These are phyloP conservation scores for Eumaeus atala DNA, from an alignment of 1,140 invertebrate species.

Conservation along the genomic window DNA sequence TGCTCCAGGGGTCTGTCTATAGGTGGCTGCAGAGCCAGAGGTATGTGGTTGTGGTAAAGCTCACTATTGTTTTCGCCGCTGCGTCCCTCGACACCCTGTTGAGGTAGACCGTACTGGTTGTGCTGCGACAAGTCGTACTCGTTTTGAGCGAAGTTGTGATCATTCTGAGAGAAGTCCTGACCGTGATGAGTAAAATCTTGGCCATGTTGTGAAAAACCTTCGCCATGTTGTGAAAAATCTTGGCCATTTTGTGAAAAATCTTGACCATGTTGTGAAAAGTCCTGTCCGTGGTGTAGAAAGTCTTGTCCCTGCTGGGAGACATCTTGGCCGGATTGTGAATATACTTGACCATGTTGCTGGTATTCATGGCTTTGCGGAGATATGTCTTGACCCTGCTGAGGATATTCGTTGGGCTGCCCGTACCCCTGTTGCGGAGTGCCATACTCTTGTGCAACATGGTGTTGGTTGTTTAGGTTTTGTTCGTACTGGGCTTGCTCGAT, in stretches of 20 bases:
- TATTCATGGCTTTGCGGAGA: constrained; percentile 35
- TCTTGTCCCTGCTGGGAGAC: constrained; percentile 21
- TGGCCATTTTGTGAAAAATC: constrained; percentile 36
- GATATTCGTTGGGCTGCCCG: constrained; percentile 35
- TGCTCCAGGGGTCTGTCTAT: constrained; percentile 58
- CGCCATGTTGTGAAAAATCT: constrained; percentile 38
- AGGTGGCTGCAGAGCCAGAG: constrained; percentile 55
- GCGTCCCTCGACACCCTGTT: constrained; percentile 42
- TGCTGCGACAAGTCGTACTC: constrained; percentile 29
- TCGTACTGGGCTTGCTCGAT: constrained; percentile 59
- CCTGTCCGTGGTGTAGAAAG: constrained; percentile 22
- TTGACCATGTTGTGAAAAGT: constrained; percentile 30
- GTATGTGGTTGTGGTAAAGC: constrained; percentile 60
- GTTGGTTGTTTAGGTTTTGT: constrained; percentile 45
- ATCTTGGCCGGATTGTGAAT: constrained; percentile 30
- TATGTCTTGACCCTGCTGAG: constrained; percentile 27
- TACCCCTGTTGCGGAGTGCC: constrained; percentile 45
- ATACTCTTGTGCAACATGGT: constrained; percentile 45
- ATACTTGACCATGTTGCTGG: constrained; percentile 29
- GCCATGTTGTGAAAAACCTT: constrained; percentile 17
- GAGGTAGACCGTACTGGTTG: constrained; percentile 42
- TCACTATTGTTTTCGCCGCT: constrained; percentile 38
- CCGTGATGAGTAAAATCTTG: constrained; percentile 36
- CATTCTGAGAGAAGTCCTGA: constrained; percentile 35
- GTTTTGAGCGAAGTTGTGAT: constrained; percentile 32